Evolutionary conservation across 2,113 vertebrate species (phyloP).

Genomic region (Tyrannus savana): DNA sequence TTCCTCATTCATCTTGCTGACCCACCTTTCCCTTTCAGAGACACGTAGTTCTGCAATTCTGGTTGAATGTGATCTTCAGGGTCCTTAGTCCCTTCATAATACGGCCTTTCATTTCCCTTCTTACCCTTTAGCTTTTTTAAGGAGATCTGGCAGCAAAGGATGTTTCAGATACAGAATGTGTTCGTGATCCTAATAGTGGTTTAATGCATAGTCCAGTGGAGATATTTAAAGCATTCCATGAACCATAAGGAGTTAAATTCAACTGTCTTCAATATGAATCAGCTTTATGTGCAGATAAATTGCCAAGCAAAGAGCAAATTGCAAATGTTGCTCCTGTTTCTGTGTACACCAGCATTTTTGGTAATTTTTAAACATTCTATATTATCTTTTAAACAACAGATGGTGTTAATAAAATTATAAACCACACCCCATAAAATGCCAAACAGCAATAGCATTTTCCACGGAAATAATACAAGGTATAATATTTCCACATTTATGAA

Average conservation of each 20-base stretch:
- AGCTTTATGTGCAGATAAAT: conserved; percentile 52
- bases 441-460: conserved; percentile 57
- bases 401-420: conserved; percentile 71
- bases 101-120: background rate
- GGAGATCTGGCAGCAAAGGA: background rate
- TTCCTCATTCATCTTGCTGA: background rate
- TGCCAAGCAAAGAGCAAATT: conserved; percentile 57
- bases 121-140: background rate
- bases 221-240: background rate
- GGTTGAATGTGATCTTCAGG: background rate
- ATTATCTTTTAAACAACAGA: conserved; percentile 72
- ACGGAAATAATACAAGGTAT: conserved; percentile 57
- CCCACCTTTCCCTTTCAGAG: background rate
- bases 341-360: conserved; percentile 58
- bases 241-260: conserved; percentile 55
- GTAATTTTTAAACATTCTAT: conserved; percentile 63
- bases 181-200: background rate
- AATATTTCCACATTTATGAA: conserved; percentile 44
- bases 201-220: background rate
- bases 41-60: background rate
- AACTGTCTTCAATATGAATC: conserved; percentile 34
- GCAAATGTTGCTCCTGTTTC: conserved; percentile 56
- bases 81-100: background rate
- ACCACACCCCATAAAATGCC: conserved; percentile 69
- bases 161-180: background rate